These are phyloP conservation scores for Papio anubis DNA, from an alignment of 2,113 vertebrate genomes.

Conservation along the genomic window DNA sequence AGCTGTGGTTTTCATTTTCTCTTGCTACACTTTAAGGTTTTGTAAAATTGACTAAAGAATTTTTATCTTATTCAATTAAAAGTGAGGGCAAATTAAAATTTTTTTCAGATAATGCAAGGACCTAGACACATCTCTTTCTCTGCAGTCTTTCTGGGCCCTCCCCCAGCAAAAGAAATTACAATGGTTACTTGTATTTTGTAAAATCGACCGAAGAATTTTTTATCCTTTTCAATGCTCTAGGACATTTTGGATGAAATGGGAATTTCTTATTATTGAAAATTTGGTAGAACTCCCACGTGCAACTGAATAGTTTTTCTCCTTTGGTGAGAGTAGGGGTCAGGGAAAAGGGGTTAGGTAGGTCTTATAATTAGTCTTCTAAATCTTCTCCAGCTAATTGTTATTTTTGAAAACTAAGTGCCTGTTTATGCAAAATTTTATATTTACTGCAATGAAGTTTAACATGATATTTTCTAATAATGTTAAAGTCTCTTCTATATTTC, in stretches of 20 bases:
- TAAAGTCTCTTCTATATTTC: background rate
- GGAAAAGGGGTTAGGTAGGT: background rate
- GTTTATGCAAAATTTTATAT: background rate
- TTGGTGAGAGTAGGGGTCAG: background rate
- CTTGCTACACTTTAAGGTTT: background rate
- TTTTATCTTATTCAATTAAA: background rate
- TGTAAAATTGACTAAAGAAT: background rate
- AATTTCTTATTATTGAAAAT: background rate
- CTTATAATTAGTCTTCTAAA: background rate
- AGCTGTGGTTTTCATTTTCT: conserved; percentile 9
- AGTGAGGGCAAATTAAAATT: too few species aligned
- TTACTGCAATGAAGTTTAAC: background rate
- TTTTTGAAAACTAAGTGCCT: background rate
- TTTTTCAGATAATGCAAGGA: too few species aligned
- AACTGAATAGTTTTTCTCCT: background rate
- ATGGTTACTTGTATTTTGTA: background rate
- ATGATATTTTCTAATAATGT: background rate
- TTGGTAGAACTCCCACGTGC: background rate
- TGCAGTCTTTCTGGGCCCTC: too few species aligned
- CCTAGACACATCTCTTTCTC: too few species aligned
- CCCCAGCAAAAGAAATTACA: too few species aligned
- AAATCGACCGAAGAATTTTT: background rate
- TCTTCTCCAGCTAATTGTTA: background rate
- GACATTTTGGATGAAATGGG: background rate
- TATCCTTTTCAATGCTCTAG: background rate